Evolutionary conservation across 2,113 vertebrate genomes (phyloP), one percentile per base, ranked within the genome.

Genomic region (Lepisosteus oculatus): DNA sequence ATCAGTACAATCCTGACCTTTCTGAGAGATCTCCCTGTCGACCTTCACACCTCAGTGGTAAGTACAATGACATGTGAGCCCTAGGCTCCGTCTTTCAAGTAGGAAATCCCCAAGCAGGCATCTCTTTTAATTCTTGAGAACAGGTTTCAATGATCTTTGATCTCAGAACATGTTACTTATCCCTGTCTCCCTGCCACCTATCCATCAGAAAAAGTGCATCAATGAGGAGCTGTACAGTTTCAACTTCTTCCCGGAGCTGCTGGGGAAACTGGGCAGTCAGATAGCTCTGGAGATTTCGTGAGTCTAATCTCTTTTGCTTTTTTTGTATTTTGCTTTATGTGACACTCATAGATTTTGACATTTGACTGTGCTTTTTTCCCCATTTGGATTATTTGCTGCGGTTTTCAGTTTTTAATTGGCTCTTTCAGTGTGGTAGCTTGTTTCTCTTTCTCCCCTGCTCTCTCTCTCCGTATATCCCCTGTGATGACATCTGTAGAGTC

Each of bases 31-130:
- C 88, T 92, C 78, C 87, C 89, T 1, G 17, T 72, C 67, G 83
- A 78, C 57, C 85, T 93, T 11, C 90, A 90, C 72, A 83, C 83
- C 29, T 84, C 91, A 3, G 77, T 93, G 87, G 92, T 93, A 85
- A 57, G 47, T 9, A 29, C 11, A 43, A 44, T 17, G 47, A 57
- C 44, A 9, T 17, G 17, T 29, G 17, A 29, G 17, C 17, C 17
- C 17, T 29, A 1, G 17, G 17, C 17, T 29, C 17, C 17, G 17
- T 29, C 17, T 1, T 29, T 29, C 0, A 29, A 29, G 17, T 29
- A 29, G 17, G 17, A 29, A 29, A 29, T 29, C 17, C 17, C 17
- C 17, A 29, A 29, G 17, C 17, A 29, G 17, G 17, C 17, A 29
- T 29, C 17, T 29, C 17, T 29, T 29, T 29, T 29, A 29, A 29